These are phyloP conservation scores for Scaptomyza cyrtandrae DNA, from an alignment of 2,888 invertebrate genomes.

Conservation along the genomic window DNA sequence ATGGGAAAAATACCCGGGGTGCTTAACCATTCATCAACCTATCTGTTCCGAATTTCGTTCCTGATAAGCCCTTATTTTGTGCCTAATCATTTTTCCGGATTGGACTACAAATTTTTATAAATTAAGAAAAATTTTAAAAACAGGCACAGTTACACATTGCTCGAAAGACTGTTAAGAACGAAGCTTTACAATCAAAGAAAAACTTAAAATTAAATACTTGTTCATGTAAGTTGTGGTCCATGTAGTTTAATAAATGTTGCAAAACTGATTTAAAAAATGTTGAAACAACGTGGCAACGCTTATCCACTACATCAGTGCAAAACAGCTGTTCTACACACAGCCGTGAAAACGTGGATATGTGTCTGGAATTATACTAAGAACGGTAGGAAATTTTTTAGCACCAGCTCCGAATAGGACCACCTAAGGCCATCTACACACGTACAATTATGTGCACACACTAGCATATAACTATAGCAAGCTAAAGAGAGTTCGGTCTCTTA, in stretches of 20 bases:
- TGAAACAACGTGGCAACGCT: conserved; percentile 47
- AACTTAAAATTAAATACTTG: conserved; percentile 3
- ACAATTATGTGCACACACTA: neutral
- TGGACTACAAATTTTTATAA: conserved; percentile 62
- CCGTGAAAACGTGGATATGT: conserved; percentile 57
- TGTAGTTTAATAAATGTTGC: conserved; percentile 9
- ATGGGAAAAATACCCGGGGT: neutral
- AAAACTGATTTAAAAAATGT: neutral
- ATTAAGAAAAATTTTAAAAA: conserved; percentile 49
- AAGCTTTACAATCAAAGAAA: neutral
- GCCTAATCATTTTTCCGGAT: conserved; percentile 41
- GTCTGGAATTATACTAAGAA: conserved; percentile 22
- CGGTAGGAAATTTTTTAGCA: conserved; percentile 29
- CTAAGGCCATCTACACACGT: conserved; percentile 13
- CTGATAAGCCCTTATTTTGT: conserved; percentile 33
- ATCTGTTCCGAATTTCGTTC: neutral
- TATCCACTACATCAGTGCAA: conserved; percentile 17
- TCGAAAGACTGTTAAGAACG: conserved; percentile 32
- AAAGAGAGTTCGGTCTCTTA: conserved; percentile 22
- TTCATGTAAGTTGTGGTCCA: conserved; percentile 33
- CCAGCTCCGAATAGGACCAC: conserved; percentile 33
- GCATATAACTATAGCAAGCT: neutral
- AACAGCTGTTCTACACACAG: conserved; percentile 54
- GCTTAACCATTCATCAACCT: conserved; percentile 11
- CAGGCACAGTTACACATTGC: conserved; percentile 38